phyloP scores from a whole-genome alignment of 2,888 invertebrate species.

The Endomychus coccineus region DNA sequence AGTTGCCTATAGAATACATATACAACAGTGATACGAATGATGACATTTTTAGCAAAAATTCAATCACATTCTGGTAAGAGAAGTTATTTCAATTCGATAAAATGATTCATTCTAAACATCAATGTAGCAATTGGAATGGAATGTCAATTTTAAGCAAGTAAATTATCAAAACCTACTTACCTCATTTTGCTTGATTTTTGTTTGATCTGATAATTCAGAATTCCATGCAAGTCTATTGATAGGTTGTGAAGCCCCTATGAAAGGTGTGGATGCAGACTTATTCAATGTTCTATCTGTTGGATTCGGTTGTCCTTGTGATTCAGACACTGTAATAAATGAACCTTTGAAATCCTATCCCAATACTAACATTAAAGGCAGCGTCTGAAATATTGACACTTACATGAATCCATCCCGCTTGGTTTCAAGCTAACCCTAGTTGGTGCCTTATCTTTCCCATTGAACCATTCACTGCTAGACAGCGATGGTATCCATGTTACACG shows the following conservation, averaged over 20 bases:
- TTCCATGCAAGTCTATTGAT: conserved; percentile 48
- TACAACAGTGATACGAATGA: no score
- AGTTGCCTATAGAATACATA: no score
- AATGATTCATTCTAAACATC: no score
- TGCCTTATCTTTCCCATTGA: conserved; percentile 55
- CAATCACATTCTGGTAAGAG: no score
- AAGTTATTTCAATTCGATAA: no score
- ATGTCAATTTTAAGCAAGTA: no score
- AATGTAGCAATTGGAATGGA: no score
- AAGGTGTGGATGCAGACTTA: conserved; percentile 43
- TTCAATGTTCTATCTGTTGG: conserved; percentile 45
- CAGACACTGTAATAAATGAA: conserved; percentile 33
- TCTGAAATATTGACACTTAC: conserved; percentile 52
- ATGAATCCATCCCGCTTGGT: conserved; percentile 80
- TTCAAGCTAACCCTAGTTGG: conserved; percentile 64
- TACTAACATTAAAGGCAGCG: no score
- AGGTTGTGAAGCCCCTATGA: conserved; percentile 44
- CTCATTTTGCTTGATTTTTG: conserved; percentile 49
- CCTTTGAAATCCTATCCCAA: background rate
- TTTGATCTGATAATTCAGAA: conserved; percentile 43
- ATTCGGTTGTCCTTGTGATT: conserved; percentile 44
- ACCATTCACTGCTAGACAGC: conserved; percentile 71
- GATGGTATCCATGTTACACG: conserved; percentile 79
- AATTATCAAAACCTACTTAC: conserved; percentile 36
- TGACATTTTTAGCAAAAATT: no score